Evolutionary conservation across 2,888 invertebrate genomes (phyloP), one percentile per base, ranked within the genome.

Genomic region (Epiperipatus broadwayi): DNA sequence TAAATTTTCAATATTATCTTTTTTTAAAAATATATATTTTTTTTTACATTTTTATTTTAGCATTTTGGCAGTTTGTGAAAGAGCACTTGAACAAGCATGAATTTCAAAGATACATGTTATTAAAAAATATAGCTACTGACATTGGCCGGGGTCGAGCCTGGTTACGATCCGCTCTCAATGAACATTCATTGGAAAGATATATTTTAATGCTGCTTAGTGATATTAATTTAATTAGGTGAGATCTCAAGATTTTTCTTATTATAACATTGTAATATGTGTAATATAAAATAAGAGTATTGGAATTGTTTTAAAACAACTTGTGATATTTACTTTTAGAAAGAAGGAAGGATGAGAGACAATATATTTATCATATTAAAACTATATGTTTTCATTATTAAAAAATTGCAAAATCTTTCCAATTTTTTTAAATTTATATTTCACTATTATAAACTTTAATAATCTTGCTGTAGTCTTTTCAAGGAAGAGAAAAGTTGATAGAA

Each of bases 141-240:
- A 66, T 72, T 36, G 85, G 85, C 12, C 69, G 78, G 50, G 79
- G 79, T 16, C 70, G 81, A 51, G 83, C 89, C 18, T 89, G 91
- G 72, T 69, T 93, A 20, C 67, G 91, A 46, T 76, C 85, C 14
- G 68, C 83, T 3, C 66, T 93, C 18, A 93, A 93, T 64, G 93
- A 93, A 57, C 71, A 79, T 49, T 81, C 85, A 0, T 64, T 93
- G 31, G 83, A 84, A 47, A 48, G 61, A 40, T 60, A 46, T 32
- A 14, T 44, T 5, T n/a, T n/a, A n/a, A n/a, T n/a, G n/a, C n/a
- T 44, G 21, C 2, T 44, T 20, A 39, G 16, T 15, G 21, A 40
- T 4, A 2, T 12, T 4, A 8, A 21, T 3, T 18, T 20, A 3
- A 14, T 41, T 4, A 4, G 15, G 43, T 28, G 10, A 41, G 39